phyloP scores from a whole-genome alignment of 1,140 invertebrate genomes.

The Sarcophaga bullata region DNA sequence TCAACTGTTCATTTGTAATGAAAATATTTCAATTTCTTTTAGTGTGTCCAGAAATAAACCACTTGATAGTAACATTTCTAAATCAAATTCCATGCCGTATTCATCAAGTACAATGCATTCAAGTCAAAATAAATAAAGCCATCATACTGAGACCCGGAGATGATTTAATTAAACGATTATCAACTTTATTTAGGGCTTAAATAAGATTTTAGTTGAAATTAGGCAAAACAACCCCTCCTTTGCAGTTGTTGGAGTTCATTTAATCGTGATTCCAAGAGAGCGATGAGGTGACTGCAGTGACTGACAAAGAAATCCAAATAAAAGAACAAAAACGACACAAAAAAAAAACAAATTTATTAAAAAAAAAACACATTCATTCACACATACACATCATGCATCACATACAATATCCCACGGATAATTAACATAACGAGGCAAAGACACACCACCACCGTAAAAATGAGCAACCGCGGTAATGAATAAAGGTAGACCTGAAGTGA shows the following conservation, averaged over 20 bases:
- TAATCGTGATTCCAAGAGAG: conserved; percentile 39
- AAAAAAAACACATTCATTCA: neutral
- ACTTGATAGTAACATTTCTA: no score
- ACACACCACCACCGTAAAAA: neutral
- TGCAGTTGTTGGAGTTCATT: conserved; percentile 44
- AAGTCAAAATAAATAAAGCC: neutral
- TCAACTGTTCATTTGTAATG: no score
- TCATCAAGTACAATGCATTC: no score
- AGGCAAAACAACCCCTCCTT: neutral
- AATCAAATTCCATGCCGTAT: no score
- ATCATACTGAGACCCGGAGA: neutral
- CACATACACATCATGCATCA: neutral
- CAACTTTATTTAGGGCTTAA: conserved; percentile 17
- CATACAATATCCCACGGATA: no score
- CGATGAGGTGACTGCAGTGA: neutral
- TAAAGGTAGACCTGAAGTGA: no score
- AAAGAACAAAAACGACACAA: no score
- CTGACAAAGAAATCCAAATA: neutral
- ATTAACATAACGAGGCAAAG: neutral
- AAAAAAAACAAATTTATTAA: no score
- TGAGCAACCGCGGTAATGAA: neutral
- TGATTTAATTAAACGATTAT: conserved; percentile 22
- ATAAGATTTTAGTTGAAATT: conserved; percentile 5
- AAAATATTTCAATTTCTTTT: no score
- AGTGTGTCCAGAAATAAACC: no score